A percentile compares a stretch with the other conserved stretches of the same genome.
Evolutionary conservation across 2,888 invertebrate species (phyloP).

Genomic region (Leucophora obtusa): DNA sequence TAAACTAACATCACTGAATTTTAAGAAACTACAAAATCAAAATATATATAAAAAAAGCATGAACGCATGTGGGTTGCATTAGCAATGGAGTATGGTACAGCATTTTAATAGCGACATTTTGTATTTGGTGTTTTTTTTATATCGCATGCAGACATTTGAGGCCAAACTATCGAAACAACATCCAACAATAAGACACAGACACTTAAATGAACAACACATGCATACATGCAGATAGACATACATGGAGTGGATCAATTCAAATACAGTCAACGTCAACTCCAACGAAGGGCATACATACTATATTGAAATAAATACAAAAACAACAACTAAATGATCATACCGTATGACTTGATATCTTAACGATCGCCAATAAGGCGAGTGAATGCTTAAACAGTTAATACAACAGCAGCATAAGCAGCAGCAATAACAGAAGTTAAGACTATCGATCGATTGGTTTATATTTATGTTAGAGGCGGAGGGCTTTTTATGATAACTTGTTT

Average conservation of each 20-base stretch:
- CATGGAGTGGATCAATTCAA: conserved; percentile 47
- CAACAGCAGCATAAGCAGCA: conserved; percentile 18
- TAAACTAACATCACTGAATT: conserved; percentile 55
- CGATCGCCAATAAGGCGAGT: conserved; percentile 36
- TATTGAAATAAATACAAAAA: conserved; percentile 24
- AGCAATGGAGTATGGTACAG: conserved; percentile 57
- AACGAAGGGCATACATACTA: conserved; percentile 56
- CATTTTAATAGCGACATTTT: conserved; percentile 60
- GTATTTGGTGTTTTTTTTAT: conserved; percentile 2
- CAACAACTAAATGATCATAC: conserved; percentile 19
- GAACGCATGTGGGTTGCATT: conserved; percentile 54
- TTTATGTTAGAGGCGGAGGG: conserved; percentile 16
- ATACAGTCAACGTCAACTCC: conserved; percentile 31
- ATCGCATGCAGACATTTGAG: conserved; percentile 57
- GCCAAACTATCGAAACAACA: conserved; percentile 57
- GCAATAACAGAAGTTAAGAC: neutral
- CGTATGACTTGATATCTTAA: conserved; percentile 44
- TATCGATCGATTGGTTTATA: conserved; percentile 20
- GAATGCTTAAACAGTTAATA: conserved; percentile 31
- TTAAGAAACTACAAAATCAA: conserved; percentile 47
- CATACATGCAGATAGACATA: neutral
- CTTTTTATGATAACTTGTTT: conserved; percentile 6
- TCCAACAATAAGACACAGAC: conserved; percentile 42
- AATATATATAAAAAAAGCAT: conserved; percentile 21
- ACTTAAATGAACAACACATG: neutral